Conservation (phyloP, 64 coral and sea anemone genomes). For the Hydrozoanthus tunicans region DNA sequence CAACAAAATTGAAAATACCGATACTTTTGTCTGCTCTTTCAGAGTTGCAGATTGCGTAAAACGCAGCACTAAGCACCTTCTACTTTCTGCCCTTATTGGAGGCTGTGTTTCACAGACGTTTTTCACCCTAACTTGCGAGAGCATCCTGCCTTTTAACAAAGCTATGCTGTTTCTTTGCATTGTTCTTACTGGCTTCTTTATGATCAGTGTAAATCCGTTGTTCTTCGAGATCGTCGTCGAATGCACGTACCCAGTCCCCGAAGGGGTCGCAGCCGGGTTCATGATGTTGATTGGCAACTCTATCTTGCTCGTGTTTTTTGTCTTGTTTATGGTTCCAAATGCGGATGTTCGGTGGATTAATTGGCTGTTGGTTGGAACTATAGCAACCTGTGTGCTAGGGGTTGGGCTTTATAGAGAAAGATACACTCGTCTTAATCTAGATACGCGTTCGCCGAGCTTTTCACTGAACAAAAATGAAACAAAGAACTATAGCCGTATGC, state of each 20-base stretch:
- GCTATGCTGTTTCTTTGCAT: constrained; percentile 39
- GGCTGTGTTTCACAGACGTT: constrained; percentile 40
- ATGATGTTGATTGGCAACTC: constrained; percentile 40
- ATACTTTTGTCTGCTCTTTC: neutral
- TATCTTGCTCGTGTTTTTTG: constrained; percentile 53
- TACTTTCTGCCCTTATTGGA: constrained; percentile 35
- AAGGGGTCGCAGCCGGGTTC: constrained; percentile 53
- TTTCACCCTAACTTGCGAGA: constrained; percentile 58
- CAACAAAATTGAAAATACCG: neutral
- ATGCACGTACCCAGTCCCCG: constrained; percentile 66
- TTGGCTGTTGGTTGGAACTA: constrained; percentile 56
- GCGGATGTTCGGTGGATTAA: constrained; percentile 65
- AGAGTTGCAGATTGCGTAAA: constrained; percentile 61
- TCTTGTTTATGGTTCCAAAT: constrained; percentile 66
- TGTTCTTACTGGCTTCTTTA: constrained; percentile 59
- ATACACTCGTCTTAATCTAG: constrained; percentile 58
- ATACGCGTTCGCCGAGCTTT: constrained; percentile 6
- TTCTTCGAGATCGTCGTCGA: constrained; percentile 77
- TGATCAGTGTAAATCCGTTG: constrained; percentile 50
- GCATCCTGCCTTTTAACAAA: constrained; percentile 64
- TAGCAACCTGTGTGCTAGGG: constrained; percentile 24
- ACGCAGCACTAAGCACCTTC: constrained; percentile 50
- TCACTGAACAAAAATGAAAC: too few relatives aligned
- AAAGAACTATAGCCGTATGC: too few relatives aligned
- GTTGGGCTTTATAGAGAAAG: constrained; percentile 56